These are phyloP conservation scores for Pituophis catenifer DNA, from an alignment of 2,113 vertebrate genomes.

Conservation along the genomic window DNA sequence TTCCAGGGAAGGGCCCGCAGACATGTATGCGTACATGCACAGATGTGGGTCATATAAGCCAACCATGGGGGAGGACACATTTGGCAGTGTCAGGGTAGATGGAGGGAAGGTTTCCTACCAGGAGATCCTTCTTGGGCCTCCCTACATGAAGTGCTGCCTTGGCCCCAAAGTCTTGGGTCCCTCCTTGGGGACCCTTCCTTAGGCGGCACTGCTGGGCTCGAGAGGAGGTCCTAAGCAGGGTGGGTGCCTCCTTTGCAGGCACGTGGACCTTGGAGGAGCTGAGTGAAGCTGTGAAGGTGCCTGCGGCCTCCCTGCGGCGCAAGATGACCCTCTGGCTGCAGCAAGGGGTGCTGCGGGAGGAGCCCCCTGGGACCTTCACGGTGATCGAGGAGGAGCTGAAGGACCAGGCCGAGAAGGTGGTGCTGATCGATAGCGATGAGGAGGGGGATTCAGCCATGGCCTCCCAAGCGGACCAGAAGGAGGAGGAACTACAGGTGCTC, in stretches of 20 bases:
- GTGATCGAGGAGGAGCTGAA: conserved; percentile 86
- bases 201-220: background rate
- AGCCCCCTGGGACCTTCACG: conserved; percentile 79
- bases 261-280: conserved; percentile 88
- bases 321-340: conserved; percentile 95
- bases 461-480: conserved; percentile 94
- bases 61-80: background rate
- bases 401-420: conserved; percentile 83
- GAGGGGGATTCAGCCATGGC: conserved; percentile 96
- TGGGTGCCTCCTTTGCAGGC: conserved; percentile 61
- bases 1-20: background rate
- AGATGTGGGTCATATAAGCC: background rate
- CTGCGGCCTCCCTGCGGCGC: conserved; percentile 82
- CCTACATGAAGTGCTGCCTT: background rate
- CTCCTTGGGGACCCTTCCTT: background rate
- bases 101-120: background rate
- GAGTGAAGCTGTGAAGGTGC: conserved; percentile 83
- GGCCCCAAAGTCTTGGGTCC: no score
- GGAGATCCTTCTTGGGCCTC: background rate
- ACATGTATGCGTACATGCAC: no score
- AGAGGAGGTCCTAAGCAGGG: background rate
- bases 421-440: conserved; percentile 93
- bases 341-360: conserved; percentile 91
- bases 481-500: conserved; percentile 93
- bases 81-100: background rate